These are phyloP conservation scores for Antheraea yamamai DNA, from an alignment of 2,888 invertebrate species.

Conservation along the genomic window DNA sequence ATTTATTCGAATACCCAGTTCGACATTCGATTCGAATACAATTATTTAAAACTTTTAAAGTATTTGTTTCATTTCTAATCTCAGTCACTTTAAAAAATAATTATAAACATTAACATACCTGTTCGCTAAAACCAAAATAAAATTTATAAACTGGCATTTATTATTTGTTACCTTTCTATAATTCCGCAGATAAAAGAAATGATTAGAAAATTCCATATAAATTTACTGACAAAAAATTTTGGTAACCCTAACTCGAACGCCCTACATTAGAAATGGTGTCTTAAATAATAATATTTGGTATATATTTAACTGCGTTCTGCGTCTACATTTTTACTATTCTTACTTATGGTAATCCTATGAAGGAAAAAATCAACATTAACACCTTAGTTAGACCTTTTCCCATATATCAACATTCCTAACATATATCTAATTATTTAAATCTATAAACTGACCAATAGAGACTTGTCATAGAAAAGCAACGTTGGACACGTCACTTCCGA, in stretches of 20 bases:
- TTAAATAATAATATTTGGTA: constrained; percentile 4
- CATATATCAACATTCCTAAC: background rate
- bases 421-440: background rate
- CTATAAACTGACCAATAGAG: no score
- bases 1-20: no score
- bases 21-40: no score
- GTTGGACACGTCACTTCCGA: no score
- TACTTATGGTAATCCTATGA: background rate
- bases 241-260: background rate
- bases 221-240: background rate
- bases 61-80: no score
- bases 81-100: no score
- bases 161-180: no score
- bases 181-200: no score
- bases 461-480: no score
- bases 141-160: background rate
- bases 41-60: no score
- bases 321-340: background rate
- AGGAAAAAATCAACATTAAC: background rate
- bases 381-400: background rate
- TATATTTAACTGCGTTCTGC: background rate
- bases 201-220: no score
- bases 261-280: background rate
- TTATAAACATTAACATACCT: background rate
- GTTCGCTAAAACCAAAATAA: background rate